Percentiles rank a stretch among this genome's conserved stretches.
Conservation (phyloP, 2,113 vertebrate species). For the Rhegmatorhina hoffmannsi region DNA sequence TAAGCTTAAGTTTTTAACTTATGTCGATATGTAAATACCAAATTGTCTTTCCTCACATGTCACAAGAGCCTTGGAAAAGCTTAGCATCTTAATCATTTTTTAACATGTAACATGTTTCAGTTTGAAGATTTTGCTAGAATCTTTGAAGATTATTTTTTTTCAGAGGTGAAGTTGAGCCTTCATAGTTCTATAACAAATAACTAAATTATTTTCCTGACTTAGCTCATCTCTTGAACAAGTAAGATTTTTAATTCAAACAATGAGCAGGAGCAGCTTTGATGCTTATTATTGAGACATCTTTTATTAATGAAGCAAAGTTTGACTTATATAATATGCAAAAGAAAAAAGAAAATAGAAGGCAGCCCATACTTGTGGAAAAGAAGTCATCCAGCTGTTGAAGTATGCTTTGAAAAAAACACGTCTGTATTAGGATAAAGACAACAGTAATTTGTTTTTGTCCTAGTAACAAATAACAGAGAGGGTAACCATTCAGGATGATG, state of each 20-base stretch:
- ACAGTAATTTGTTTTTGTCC: not conserved
- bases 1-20: not conserved
- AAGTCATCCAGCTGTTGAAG: not conserved
- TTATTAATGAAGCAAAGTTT: not conserved
- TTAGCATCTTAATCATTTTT: not conserved
- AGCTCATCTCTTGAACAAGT: not conserved
- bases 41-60: not conserved
- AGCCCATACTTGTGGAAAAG: not conserved
- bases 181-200: not conserved
- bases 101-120: not conserved
- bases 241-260: not conserved
- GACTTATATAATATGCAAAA: not conserved
- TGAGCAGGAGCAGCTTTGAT: not conserved
- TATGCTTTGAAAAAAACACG: not conserved
- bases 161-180: not conserved
- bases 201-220: not conserved
- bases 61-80: not conserved
- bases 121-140: not conserved
- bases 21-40: not conserved
- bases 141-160: not conserved
- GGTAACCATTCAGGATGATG: not conserved
- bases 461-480: not conserved
- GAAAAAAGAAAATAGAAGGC: not conserved
- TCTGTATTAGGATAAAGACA: not conserved
- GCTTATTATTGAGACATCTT: not conserved